Evolutionary conservation across 2,888 invertebrate species (phyloP), one percentile per base, ranked within the genome.

Genomic region (Endotricha flammealis): DNA sequence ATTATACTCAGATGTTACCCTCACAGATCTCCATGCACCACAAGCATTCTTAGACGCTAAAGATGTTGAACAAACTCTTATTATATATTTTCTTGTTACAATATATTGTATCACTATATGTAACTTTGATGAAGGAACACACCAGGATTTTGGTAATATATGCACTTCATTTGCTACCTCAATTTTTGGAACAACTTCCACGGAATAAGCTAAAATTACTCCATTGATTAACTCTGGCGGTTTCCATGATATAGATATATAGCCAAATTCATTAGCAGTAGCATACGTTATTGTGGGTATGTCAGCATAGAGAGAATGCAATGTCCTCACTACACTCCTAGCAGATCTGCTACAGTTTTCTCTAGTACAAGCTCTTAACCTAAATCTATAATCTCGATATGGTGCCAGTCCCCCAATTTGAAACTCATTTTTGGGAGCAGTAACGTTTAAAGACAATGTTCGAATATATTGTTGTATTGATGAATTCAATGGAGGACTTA

Each of bases 361-460:
- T 3, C 48, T 44, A 29, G 62, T 57, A 45, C 86, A 86, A 20
- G 79, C 74, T 39, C 82, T 60, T 35, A 86, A 50, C 38, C 69
- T 58, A 44, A 85, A 75, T 37, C 64, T 73, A 36, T 85, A 86
- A 50, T 83, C 83, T 46, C 82, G 63, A 33, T 54, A 86, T 0
- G 85, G 83, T 11, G 78, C 77, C 24, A 86, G 48, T 1, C 64
- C 65, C 6, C 57, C 66, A 3, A 86, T 57, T 55, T 70, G 62
- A 30, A 58, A 76, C 1, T 50, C 48, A 22, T 55, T 68, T 46
- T 44, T 61, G 1, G 56, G 48, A 1, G 58, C 61, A 11, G 42
- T 58, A 32, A 83, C 52, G 36, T 71, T 65, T 5, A 83, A 46
- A 25, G 60, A 50, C 17, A 75, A 43, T 6, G 70, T 78, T 7